Conservation (phyloP, 2,113 vertebrate species). For the Drymodes brunneopygia region DNA sequence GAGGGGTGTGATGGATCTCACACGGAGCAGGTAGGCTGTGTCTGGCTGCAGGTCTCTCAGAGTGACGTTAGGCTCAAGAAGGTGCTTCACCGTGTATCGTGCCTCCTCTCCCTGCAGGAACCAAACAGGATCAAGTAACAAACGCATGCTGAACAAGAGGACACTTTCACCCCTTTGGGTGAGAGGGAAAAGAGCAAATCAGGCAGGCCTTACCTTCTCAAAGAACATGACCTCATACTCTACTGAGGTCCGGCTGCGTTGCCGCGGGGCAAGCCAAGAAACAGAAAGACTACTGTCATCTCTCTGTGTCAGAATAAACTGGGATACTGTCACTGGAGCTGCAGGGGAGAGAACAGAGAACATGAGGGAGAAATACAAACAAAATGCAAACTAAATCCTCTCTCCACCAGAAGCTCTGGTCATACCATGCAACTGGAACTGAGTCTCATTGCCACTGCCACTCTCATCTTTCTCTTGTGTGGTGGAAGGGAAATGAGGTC, state of each 20-base stretch:
- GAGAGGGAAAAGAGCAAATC: neutral
- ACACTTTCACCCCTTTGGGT: neutral
- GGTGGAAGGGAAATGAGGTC: neutral
- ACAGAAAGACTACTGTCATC: slow-evolving; percentile 67
- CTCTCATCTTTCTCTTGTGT: neutral
- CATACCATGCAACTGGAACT: slow-evolving; percentile 19
- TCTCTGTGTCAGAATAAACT: slow-evolving; percentile 6
- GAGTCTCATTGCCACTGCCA: neutral
- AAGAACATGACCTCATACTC: slow-evolving; percentile 69
- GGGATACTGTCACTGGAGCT: slow-evolving; percentile 48
- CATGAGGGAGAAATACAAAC: neutral
- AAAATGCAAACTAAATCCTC: neutral
- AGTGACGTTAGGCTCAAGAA: slow-evolving; percentile 69
- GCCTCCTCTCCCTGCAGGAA: slow-evolving; percentile 69
- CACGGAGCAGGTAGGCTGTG: slow-evolving; percentile 72
- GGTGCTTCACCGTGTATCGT: slow-evolving; percentile 69
- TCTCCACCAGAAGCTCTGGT: neutral
- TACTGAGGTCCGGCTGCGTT: slow-evolving; percentile 48
- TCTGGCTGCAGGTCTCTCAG: slow-evolving; percentile 74
- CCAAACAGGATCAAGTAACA: neutral
- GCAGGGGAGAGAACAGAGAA: neutral
- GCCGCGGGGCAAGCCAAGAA: slow-evolving; percentile 55
- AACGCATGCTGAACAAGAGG: neutral
- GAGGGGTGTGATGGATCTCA: slow-evolving; percentile 68
- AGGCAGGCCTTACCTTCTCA: slow-evolving; percentile 48